Evolutionary conservation across 2,113 vertebrate genomes (phyloP), one percentile per base, ranked within the genome.

Genomic region (Lagopus leucura): DNA sequence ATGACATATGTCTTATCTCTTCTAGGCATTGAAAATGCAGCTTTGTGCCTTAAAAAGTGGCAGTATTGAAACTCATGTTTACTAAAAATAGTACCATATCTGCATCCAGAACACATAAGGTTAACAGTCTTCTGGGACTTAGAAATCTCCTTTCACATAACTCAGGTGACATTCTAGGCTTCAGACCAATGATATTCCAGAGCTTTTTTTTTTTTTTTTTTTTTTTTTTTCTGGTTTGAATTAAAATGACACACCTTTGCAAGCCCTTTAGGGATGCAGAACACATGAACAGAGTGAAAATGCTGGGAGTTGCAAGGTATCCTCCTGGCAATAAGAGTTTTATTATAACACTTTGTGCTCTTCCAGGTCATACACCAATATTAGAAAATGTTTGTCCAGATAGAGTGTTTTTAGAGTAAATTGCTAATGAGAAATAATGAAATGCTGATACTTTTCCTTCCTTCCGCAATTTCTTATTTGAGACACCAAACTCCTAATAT

Each of bases 391-490:
- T 32, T 92, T 91, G 80, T 92, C 72, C 78, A 66, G 77, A 93
- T 25, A 55, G 67, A 87, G 61, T 50, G 75, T 71, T 96, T 77
- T 96, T 78, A 30, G 9, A 64, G 48, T 40, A 88, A 84, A 88
- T 47, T 94, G 48, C 88, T 76, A 70, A 90, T 70, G 70, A 87
- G 67, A 83, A 95, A 87, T 74, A 94, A 93, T 86, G 84, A 96
- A 93, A 90, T 71, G 32, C 21, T 78, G 69, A 92, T 82, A 86
- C 82, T 80, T 71, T 90, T 92, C 92, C 92, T 93, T 89, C 93
- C 94, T 96, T 92, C 93, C 24, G 4, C 75, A 48, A 64, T 91
- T 88, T 95, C 86, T 95, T 90, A 88, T 93, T 91, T 87, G 95
- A 79, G 76, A 70, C 88, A 88, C 80, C 75, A 61, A 96, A 83